phyloP scores from a whole-genome alignment of 2,888 invertebrate genomes.

The Drosophila prostipennis region DNA sequence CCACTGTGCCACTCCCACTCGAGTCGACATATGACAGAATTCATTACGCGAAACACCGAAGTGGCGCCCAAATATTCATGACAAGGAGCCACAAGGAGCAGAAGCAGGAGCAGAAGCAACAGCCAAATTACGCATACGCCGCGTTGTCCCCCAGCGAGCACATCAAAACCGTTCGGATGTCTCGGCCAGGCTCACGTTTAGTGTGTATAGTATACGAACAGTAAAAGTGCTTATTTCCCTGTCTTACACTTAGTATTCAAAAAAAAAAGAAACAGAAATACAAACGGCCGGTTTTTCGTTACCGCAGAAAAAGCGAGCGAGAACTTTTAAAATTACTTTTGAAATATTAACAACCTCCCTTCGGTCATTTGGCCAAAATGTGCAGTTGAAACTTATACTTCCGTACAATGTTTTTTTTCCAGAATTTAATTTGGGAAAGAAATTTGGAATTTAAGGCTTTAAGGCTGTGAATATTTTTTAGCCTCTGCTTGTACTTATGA shows the following conservation, averaged over 20 bases:
- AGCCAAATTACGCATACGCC: constrained; percentile 64
- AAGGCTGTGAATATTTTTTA: neutral
- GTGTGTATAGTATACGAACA: constrained; percentile 2
- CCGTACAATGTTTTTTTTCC: neutral
- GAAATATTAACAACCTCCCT: constrained; percentile 58
- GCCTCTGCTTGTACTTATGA: neutral
- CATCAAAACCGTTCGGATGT: constrained; percentile 42
- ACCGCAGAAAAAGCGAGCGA: constrained; percentile 8
- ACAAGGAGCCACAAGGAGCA: constrained; percentile 26
- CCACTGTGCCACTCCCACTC: constrained; percentile 25
- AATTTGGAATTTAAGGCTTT: neutral
- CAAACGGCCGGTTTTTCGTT: constrained; percentile 38
- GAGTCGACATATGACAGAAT: constrained; percentile 29
- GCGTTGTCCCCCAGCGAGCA: constrained; percentile 48
- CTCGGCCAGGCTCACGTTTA: constrained; percentile 11
- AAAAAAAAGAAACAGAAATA: constrained; percentile 44
- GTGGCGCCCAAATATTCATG: constrained; percentile 55
- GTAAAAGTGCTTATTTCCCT: constrained; percentile 1
- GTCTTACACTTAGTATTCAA: constrained; percentile 12
- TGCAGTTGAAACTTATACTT: constrained; percentile 3
- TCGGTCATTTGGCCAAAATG: constrained; percentile 46
- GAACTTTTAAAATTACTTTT: constrained; percentile 65
- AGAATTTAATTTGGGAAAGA: constrained; percentile 1
- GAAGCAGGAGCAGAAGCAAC: constrained; percentile 36
- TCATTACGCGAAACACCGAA: constrained; percentile 18